Evolutionary conservation across 1,140 invertebrate species (phyloP).

Genomic region (Zaprionus taronus): DNA sequence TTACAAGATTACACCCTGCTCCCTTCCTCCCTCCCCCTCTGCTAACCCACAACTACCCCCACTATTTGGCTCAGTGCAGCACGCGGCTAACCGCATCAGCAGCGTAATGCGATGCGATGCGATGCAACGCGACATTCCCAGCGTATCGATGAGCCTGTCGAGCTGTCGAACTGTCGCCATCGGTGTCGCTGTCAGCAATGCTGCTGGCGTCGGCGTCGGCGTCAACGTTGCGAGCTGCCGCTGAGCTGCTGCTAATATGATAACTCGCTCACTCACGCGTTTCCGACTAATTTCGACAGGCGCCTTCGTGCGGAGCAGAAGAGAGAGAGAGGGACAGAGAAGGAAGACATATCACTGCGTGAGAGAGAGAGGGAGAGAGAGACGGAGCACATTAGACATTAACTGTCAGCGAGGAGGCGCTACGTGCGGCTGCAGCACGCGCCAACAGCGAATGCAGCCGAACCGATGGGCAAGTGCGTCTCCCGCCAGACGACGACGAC

Average conservation of each 20-base stretch:
- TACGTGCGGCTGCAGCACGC: slow-evolving; percentile 25
- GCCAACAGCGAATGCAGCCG: slow-evolving; percentile 13
- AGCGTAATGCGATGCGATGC: background rate
- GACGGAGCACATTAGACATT: slow-evolving; percentile 35
- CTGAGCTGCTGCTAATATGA: slow-evolving; percentile 44
- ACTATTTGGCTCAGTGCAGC: slow-evolving; percentile 24
- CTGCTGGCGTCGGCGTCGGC: slow-evolving; percentile 8
- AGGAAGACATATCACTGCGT: background rate
- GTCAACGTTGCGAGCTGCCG: background rate
- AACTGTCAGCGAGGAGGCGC: slow-evolving; percentile 22
- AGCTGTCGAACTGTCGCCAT: slow-evolving; percentile 6
- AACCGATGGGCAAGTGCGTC: slow-evolving; percentile 83
- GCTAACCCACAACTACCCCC: background rate
- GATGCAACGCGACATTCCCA: slow-evolving; percentile 15
- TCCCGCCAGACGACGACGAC: slow-evolving; percentile 59
- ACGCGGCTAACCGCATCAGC: slow-evolving; percentile 55
- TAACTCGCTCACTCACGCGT: slow-evolving; percentile 62
- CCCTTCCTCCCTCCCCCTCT: background rate
- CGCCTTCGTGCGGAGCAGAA: background rate
- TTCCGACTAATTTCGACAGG: slow-evolving; percentile 53
- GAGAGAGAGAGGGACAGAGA: background rate
- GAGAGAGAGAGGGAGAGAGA: background rate
- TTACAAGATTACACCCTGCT: background rate
- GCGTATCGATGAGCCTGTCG: slow-evolving; percentile 43
- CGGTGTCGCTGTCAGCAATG: slow-evolving; percentile 19